Evolutionary conservation across 2,113 vertebrate species (phyloP), one percentile per base, ranked within the genome.

Genomic region (Rhineura floridana): DNA sequence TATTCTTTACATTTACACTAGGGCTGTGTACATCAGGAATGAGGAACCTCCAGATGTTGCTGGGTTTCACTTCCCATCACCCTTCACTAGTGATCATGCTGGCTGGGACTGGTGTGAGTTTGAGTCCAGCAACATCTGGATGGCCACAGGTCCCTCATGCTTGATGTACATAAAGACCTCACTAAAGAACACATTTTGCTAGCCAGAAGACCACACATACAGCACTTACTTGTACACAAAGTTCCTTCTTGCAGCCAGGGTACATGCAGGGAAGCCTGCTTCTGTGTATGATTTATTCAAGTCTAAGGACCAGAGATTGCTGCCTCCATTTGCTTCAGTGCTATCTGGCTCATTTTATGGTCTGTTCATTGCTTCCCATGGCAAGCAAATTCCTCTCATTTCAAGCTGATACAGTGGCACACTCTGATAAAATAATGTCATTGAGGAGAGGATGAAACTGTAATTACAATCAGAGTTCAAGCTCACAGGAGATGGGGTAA

Each of bases 401-500:
- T 70, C 82, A 70, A 0, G 0, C 72, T 92, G 83, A 95, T 92
- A 86, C 39, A 88, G 81, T 82, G 4, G 83, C 92, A 94, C 94
- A 90, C 92, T 96, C 94, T 93, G 96, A 95, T 96, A 95, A 95
- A 96, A 96, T 93, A 96, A 93, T 96, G 95, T 95, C 91, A 94
- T 92, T 93, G 89, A 93, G 88, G 91, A 94, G 69, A 94, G 95
- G 93, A 96, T 93, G 94, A 96, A 95, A 95, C 92, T 92, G 90
- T 96, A 97, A 97, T 97, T 97, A 96, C 89, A 97, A 97, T 97
- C 97, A 97, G 95, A 95, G 96, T 96, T 97, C 95, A 96, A 95
- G 94, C 94, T 96, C 92, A 76, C 81, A 88, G 91, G 93, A 96
- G 95, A 96, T 94, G 93, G 95, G 96, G 95, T 93, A 96, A 95